Evolutionary conservation across 2,113 vertebrate genomes (phyloP).

Genomic region (Dascyllus trimaculatus): DNA sequence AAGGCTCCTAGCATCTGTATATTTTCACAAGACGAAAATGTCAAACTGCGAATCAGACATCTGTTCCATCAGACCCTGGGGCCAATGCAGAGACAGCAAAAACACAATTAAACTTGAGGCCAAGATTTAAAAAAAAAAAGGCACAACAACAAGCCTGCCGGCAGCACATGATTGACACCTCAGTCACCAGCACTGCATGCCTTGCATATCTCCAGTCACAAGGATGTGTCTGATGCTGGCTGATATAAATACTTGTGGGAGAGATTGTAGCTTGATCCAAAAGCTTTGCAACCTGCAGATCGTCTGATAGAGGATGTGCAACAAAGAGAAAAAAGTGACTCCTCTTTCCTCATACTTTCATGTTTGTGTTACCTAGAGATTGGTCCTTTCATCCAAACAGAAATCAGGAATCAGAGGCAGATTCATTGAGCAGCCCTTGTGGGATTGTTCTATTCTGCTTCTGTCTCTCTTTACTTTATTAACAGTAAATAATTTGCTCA

Average conservation of each 20-base stretch:
- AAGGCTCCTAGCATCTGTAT: conserved; percentile 43
- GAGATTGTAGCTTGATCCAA: conserved; percentile 32
- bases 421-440: background rate
- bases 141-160: conserved; percentile 21
- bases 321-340: background rate
- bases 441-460: background rate
- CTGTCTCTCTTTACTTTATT: background rate
- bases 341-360: background rate
- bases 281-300: conserved; percentile 43
- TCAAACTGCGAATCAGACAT: conserved; percentile 69
- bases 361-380: background rate
- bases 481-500: background rate
- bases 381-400: no score
- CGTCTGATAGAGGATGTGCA: conserved; percentile 15
- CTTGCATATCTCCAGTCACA: conserved; percentile 34
- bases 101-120: conserved; percentile 72
- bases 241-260: conserved; percentile 45
- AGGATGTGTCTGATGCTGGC: conserved; percentile 44
- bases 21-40: conserved; percentile 74
- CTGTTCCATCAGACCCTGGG: conserved; percentile 68
- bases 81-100: conserved; percentile 32
- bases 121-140: conserved; percentile 23
- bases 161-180: conserved; percentile 53
- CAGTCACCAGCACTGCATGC: conserved; percentile 30
- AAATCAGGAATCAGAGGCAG: no score